Evolutionary conservation across 2,113 vertebrate species (phyloP).

Genomic region (Salminus brasiliensis): DNA sequence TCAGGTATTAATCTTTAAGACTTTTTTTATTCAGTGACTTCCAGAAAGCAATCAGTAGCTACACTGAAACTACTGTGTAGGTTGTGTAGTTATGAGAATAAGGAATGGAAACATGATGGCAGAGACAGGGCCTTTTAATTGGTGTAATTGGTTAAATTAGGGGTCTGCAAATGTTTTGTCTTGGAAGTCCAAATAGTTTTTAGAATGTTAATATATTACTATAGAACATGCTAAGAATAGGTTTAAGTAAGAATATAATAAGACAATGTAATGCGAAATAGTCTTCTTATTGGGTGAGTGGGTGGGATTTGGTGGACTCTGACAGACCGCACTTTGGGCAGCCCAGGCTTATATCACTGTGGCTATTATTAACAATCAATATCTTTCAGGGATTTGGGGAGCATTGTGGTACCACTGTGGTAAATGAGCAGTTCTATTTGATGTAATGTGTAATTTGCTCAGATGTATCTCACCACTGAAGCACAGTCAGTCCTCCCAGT

Average conservation of each 20-base stretch:
- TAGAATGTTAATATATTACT: too few relatives aligned
- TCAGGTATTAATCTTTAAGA: background rate
- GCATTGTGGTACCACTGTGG: background rate
- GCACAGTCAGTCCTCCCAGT: background rate
- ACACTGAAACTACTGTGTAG: background rate
- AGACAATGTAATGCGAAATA: too few relatives aligned
- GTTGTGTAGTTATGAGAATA: background rate
- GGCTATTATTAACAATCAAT: background rate
- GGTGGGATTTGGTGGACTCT: too few relatives aligned
- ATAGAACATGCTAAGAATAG: too few relatives aligned
- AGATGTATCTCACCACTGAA: background rate
- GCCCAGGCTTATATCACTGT: background rate
- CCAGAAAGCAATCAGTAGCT: background rate
- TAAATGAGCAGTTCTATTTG: too few relatives aligned
- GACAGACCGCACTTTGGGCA: background rate
- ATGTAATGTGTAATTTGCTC: background rate
- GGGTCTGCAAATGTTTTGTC: too few relatives aligned
- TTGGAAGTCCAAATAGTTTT: too few relatives aligned
- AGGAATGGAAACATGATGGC: background rate
- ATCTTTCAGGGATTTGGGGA: background rate
- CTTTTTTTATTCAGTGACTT: too few relatives aligned
- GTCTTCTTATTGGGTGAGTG: too few relatives aligned
- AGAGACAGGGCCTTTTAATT: too few relatives aligned
- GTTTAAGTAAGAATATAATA: too few relatives aligned
- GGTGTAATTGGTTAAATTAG: too few relatives aligned